A percentile compares a stretch with the other conserved stretches of the same genome.
Evolutionary conservation across 2,888 invertebrate species (phyloP).

Genomic region (Ormyrus pomaceus): DNA sequence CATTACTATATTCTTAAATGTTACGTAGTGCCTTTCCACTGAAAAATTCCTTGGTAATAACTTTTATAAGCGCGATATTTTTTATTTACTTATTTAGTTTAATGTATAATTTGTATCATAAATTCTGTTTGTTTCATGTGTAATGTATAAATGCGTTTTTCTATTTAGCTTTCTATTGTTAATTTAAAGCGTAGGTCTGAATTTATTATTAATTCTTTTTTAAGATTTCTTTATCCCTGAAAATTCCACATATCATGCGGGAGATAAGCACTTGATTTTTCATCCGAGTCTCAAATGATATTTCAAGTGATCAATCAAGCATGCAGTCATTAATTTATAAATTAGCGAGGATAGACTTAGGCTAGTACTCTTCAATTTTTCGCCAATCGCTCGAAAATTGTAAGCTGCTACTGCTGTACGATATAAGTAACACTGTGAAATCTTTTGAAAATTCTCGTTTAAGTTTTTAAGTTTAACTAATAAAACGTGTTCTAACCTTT

Average conservation of each 20-base stretch:
- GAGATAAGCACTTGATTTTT: constrained; percentile 36
- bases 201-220: constrained; percentile 28
- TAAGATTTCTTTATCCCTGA: constrained; percentile 4
- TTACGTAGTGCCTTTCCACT: constrained; percentile 16
- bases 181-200: constrained; percentile 9
- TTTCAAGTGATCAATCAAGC: constrained; percentile 34
- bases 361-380: constrained; percentile 44
- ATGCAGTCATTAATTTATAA: constrained; percentile 55
- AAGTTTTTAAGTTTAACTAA: constrained; percentile 5
- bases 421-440: constrained; percentile 16
- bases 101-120: constrained; percentile 26
- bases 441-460: constrained; percentile 24
- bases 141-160: neutral
- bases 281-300: constrained; percentile 30
- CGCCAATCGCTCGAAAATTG: constrained; percentile 14
- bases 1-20: neutral
- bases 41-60: constrained; percentile 1
- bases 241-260: constrained; percentile 52
- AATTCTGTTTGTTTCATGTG: neutral
- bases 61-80: neutral
- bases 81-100: constrained; percentile 10
- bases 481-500: constrained; percentile 19
- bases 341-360: constrained; percentile 54
- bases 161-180: neutral
- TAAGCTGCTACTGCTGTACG: constrained; percentile 3